phyloP scores from a whole-genome alignment of 1,140 invertebrate species.

The Muscidifurax raptorellus region DNA sequence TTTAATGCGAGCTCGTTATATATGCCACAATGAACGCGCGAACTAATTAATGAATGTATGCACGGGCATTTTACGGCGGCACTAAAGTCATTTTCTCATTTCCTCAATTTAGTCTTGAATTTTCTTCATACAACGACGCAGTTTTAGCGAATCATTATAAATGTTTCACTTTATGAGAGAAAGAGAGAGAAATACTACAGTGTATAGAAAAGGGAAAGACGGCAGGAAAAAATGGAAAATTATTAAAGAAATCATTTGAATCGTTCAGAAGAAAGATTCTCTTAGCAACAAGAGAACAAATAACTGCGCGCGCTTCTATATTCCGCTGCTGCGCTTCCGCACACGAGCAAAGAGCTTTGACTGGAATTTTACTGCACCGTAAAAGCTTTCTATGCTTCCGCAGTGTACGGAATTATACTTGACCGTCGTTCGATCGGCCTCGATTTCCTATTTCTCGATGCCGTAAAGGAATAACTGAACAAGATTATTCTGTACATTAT shows the following conservation, averaged over 20 bases:
- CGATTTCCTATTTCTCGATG: slow-evolving; percentile 27
- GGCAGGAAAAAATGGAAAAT: not conserved
- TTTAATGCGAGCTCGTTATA: not conserved
- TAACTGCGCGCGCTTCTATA: not conserved
- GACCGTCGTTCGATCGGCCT: slow-evolving; percentile 34
- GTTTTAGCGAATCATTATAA: too few species aligned
- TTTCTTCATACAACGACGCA: too few species aligned
- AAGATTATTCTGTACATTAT: slow-evolving; percentile 20
- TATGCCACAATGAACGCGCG: too few species aligned
- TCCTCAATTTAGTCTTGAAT: too few species aligned
- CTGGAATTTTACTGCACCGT: slow-evolving; percentile 33
- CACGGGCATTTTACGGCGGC: too few species aligned
- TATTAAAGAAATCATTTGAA: not conserved
- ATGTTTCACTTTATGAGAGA: too few species aligned
- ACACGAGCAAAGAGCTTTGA: not conserved
- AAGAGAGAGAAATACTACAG: too few species aligned
- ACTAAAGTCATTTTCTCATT: too few species aligned
- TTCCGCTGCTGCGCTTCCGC: not conserved
- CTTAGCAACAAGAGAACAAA: not conserved
- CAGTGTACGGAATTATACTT: slow-evolving; percentile 29
- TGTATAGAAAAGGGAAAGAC: too few species aligned
- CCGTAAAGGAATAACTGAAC: slow-evolving; percentile 28
- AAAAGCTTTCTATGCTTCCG: slow-evolving; percentile 27
- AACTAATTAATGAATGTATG: too few species aligned
- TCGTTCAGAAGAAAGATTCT: not conserved